Evolutionary conservation across 2,113 vertebrate species (phyloP), one percentile per base, ranked within the genome.

Genomic region (Puma concolor): DNA sequence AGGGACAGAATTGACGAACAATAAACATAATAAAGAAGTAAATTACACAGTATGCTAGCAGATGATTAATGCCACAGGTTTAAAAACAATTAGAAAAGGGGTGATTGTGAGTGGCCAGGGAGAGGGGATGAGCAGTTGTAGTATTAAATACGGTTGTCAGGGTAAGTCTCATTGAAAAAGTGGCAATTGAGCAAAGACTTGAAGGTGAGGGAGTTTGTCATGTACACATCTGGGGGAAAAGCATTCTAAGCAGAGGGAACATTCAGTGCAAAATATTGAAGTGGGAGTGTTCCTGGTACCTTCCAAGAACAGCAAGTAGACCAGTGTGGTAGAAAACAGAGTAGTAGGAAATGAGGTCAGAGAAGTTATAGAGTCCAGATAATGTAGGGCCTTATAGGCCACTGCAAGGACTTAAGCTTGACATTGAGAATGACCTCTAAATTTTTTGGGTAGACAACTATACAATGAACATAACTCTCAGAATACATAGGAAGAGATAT

Each of bases 1-100:
- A 80, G 41, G 71, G 36, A 63, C 57, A 81, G 27, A 85, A 44
- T 8, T 81, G 48, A 67, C 57, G 91, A 94, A 67, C 5, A 83
- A 77, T 83, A 79, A 72, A 84, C 48, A 44, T 60, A 76, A 79
- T 33, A 91, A 89, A 72, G 29, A 71, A 71, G 36, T 87, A 80
- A 97, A n/a, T 90, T 36, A 97, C 31, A 95, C 12, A 93, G 66
- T 33, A 84, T 90, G 17, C 38, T 79, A 79, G 44, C 41, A 82
- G 44, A 17, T 89, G 44, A 72, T 79, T 89, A 84, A 36, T 79
- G 63, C 33, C 52, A 27, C 52, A 57, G 31, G 31, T 36, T 21
- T 66, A 88, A 79, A 72, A 82, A 76, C 54, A 66, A 44, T 44
- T 16, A 54, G 44, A 86, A 66, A 88, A 83, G 31, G 21, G 8